Base-by-base conservation (phyloP, 92 coral and sea anemone genomes). In the Bergia sp. region DNA sequence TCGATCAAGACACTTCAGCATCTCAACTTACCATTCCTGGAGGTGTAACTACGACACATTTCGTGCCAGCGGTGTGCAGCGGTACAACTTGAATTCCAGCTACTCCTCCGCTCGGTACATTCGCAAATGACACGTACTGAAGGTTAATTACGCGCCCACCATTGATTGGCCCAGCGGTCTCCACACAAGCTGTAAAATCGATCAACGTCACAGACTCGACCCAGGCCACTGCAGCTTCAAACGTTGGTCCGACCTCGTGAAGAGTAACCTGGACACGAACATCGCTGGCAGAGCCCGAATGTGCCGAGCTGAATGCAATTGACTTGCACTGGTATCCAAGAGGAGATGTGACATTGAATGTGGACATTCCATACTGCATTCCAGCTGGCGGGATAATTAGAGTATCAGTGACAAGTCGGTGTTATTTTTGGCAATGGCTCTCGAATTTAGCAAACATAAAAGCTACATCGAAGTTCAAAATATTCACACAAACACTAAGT, bases 31-130 rank as follows among this genome's bases (percentile, higher is more conserved):
- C 96, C 92, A 83, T 82, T 23, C 87, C 88, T 72, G 44, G 8
- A 1, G 89, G 85, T 8, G 73, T 77, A 37, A 90, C 83, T 1
- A 82, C 91, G 37, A 89, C 88, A 55, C 96, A 94, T 44, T 79
- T 89, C 20, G 95, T 90, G 58, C 96, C 96, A 8, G 96, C 81
- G 42, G 96, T 94, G 12, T 86, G 91, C 58, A 92, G 61, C 12
- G 92, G 88, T 6, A 92, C 91, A 36, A 64, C n/a, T 4, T 47
- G 57, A 9, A 77, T 73, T 29, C 77, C 90, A 2, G 94, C 91
- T 36, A 85, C 79, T 4, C 95, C 96, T 36, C 78, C 86, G 13
- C 10, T 53, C 0, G 94, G 92, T 3, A 79, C 58, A 43, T 88
- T 74, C 86, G 83, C 88, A 45, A 79, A 81, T 2, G 91, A 7